phyloP scores from a whole-genome alignment of 2,113 vertebrate genomes.

The Equus quagga region DNA sequence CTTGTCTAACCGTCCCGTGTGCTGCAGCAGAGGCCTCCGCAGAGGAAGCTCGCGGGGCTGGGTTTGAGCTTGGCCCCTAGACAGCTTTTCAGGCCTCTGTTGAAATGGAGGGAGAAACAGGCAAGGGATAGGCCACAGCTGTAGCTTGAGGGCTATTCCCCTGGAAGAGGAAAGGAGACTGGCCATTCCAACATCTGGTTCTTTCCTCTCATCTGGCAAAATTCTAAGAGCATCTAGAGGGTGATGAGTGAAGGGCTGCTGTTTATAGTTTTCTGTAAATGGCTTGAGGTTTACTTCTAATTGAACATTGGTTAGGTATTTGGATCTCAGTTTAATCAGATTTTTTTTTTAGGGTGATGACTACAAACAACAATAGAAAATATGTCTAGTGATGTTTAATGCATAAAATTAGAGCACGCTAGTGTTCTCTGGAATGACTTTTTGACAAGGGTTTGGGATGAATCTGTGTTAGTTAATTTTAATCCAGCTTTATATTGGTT shows the following conservation, averaged over 20 bases:
- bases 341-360: neutral
- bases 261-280: conserved; percentile 11
- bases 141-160: neutral
- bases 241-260: conserved; percentile 3
- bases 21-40: neutral
- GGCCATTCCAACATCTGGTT: neutral
- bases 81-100: neutral
- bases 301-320: neutral
- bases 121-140: neutral
- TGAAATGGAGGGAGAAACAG: neutral
- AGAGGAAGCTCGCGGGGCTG: neutral
- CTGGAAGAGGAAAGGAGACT: neutral
- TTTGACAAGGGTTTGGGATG: neutral
- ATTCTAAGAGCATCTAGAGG: conserved; percentile 13
- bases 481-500: conserved; percentile 17
- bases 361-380: conserved; percentile 35
- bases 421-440: neutral
- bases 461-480: neutral
- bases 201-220: neutral
- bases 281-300: conserved; percentile 36
- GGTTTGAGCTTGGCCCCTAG: neutral
- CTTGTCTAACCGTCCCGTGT: neutral
- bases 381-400: conserved; percentile 48
- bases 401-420: conserved; percentile 16
- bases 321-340: neutral